These are phyloP conservation scores for Microtus montanus DNA, from an alignment of 2,113 vertebrate genomes.

Conservation along the genomic window DNA sequence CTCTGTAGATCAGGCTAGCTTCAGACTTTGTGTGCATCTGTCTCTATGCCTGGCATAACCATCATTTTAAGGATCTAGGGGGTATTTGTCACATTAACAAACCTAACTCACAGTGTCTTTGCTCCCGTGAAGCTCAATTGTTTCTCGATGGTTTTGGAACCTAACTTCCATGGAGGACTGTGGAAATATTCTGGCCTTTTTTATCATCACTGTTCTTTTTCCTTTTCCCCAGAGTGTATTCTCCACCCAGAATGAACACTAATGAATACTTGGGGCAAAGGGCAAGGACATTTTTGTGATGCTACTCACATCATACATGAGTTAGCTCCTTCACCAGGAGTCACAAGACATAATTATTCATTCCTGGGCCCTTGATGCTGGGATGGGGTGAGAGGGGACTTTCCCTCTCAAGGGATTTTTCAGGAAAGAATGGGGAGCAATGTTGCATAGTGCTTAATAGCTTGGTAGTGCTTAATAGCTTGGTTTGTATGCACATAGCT, in stretches of 20 bases:
- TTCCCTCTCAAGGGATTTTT: conserved; percentile 41
- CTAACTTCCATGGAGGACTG: conserved; percentile 4
- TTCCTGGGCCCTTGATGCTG: neutral
- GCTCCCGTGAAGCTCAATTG: neutral
- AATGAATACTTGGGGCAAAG: conserved; percentile 51
- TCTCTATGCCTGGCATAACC: neutral
- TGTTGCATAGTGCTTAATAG: neutral
- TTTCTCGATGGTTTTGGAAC: conserved; percentile 36
- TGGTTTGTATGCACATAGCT: neutral
- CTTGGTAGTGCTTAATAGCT: neutral
- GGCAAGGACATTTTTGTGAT: conserved; percentile 44
- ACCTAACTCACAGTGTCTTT: neutral
- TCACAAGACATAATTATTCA: neutral
- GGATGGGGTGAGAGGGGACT: neutral
- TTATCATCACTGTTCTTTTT: neutral
- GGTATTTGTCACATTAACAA: neutral
- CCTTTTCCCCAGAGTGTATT: neutral
- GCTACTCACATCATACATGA: neutral
- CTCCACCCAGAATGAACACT: conserved; percentile 44
- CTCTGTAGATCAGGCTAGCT: neutral
- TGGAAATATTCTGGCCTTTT: conserved; percentile 25
- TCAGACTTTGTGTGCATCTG: neutral
- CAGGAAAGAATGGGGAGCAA: neutral
- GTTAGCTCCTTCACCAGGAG: neutral
- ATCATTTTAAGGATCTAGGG: neutral